These are phyloP conservation scores for Chelonus formosanus DNA, from an alignment of 2,888 invertebrate species.

Conservation along the genomic window DNA sequence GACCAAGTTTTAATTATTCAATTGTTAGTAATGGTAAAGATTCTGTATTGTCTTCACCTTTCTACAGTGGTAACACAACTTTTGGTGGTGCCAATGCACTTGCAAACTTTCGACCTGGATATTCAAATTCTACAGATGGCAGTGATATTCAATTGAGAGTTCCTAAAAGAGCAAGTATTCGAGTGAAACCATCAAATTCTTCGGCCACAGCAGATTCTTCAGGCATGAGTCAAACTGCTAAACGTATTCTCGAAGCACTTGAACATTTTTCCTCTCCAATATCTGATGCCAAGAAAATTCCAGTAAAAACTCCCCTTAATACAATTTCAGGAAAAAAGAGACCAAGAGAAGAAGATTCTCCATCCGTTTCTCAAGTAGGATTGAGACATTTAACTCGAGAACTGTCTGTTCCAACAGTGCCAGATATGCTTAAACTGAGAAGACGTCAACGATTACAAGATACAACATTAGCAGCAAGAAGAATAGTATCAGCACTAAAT, in stretches of 20 bases:
- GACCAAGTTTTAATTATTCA: conserved; percentile 67
- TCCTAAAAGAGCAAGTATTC: conserved; percentile 61
- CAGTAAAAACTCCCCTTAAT: conserved; percentile 60
- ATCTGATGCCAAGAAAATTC: conserved; percentile 81
- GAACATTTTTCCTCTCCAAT: conserved; percentile 85
- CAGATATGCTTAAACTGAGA: conserved; percentile 72
- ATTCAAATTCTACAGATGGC: conserved; percentile 21
- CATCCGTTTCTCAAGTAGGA: conserved; percentile 51
- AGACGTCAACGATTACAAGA: conserved; percentile 70
- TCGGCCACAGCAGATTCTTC: conserved; percentile 56
- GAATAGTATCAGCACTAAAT: conserved; percentile 67
- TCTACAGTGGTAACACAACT: conserved; percentile 78
- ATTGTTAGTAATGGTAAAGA: conserved; percentile 65
- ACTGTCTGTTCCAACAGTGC: conserved; percentile 72
- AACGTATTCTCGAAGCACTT: conserved; percentile 80
- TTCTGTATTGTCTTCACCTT: conserved; percentile 71
- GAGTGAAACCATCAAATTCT: conserved; percentile 66
- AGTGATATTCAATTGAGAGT: conserved; percentile 54
- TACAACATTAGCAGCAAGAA: conserved; percentile 71
- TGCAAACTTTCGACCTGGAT: conserved; percentile 48
- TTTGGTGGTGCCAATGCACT: conserved; percentile 76
- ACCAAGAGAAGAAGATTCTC: conserved; percentile 42
- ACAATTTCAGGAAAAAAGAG: conserved; percentile 43
- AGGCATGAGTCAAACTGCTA: conserved; percentile 77
- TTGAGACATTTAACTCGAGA: conserved; percentile 64